phyloP scores from a whole-genome alignment of 2,888 invertebrate species.

The Ormyrus pomaceus region DNA sequence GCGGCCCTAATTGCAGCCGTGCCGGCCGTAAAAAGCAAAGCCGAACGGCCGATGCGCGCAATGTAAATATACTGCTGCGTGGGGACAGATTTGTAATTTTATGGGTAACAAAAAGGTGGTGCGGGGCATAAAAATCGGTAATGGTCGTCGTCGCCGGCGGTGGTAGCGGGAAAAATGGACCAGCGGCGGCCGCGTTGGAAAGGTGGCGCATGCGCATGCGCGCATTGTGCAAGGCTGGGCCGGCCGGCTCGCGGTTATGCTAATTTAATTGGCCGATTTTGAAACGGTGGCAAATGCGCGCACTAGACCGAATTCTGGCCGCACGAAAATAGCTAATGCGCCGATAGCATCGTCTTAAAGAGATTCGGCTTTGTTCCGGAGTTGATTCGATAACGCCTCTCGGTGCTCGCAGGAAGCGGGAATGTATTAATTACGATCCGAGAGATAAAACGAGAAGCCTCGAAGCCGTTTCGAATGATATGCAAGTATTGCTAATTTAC shows the following conservation, averaged over 20 bases:
- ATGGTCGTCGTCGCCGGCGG: neutral
- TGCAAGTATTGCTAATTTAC: no score
- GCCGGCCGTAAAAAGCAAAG: neutral
- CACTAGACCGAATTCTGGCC: neutral
- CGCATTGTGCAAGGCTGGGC: constrained; percentile 58
- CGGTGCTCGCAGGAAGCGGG: no score
- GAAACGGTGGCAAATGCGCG: constrained; percentile 43
- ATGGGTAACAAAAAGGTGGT: neutral
- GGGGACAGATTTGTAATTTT: constrained; percentile 23
- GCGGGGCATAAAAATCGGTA: constrained; percentile 31
- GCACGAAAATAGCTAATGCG: neutral
- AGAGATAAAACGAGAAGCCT: no score
- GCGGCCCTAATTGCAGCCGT: neutral
- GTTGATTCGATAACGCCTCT: no score
- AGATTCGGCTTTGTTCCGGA: no score
- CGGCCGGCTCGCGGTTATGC: constrained; percentile 58
- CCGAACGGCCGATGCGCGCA: neutral
- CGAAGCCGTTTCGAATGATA: no score
- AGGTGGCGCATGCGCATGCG: constrained; percentile 9
- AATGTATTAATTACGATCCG: no score
- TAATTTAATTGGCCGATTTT: constrained; percentile 62
- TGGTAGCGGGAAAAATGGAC: constrained; percentile 37
- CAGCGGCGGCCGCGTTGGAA: constrained; percentile 48
- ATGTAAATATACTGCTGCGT: neutral
- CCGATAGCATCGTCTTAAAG: no score